Base-by-base conservation (phyloP, 2,888 invertebrate species). In the Epirrhoe alternata region DNA sequence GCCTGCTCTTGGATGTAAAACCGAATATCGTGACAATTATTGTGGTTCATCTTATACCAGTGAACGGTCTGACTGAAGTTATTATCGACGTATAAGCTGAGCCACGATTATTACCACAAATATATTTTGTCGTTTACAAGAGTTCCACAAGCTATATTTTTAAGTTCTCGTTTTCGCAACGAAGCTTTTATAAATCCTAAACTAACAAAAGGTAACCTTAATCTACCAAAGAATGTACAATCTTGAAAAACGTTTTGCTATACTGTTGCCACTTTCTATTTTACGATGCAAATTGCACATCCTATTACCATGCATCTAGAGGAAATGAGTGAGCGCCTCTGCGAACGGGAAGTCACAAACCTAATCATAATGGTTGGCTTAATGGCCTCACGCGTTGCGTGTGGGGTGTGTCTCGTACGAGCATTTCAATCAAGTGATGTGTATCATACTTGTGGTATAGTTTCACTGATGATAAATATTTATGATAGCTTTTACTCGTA, bases 261-360 rank as follows among this genome's bases (percentile, higher is more conserved):
- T 63, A 45, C 47, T 38, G 33, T 60, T 52, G 31, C 52, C 56
- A 42, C 67, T 67, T 67, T 63, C 63, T 67, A 59, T 45, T 62
- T 57, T 54, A 30, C 58, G 61, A 50, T 38, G 52, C 61, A 62
- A 62, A 62, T 55, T 60, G 60, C 60, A 52, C 60, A 61, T 61
- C 58, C 58, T 64, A 68, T 62, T 63, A 54, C 53, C 50, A 51
- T 45, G 55, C 53, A 65, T 70, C 63, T 69, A 38, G 55, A 58
- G 68, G 67, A 70, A 74, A 72, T 66, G 61, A 61, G 55, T 64
- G 64, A 61, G 55, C 65, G 64, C 57, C 61, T 72, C 65, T 66
- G 59, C 53, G 59, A 67, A 66, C 66, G 68, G 66, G 69, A 70
- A 74, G 72, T 70, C 53, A 54, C 69, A 69, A 67, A 69, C 66